Conservation (phyloP, 1,140 invertebrate genomes). For the Lepidotrigona ventralis region DNA sequence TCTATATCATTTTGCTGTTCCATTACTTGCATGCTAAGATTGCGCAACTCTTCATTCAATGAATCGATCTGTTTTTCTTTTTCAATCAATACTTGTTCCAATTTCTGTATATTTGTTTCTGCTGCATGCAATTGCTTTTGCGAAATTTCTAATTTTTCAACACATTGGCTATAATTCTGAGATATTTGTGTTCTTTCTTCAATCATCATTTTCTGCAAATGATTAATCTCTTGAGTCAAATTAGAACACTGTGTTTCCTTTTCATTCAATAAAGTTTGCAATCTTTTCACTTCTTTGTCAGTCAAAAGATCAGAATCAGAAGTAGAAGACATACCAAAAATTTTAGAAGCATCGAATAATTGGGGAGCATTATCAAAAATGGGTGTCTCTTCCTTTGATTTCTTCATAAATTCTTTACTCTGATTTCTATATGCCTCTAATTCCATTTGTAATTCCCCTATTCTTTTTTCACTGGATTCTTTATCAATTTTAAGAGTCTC, state of each 20-base stretch:
- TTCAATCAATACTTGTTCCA: conserved; percentile 13
- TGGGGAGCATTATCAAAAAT: conserved; percentile 43
- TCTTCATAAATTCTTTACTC: conserved; percentile 73
- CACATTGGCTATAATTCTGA: conserved; percentile 19
- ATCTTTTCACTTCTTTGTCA: conserved; percentile 50
- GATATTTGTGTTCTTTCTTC: conserved; percentile 38
- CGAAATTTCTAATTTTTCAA: conserved; percentile 26
- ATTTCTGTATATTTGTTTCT: conserved; percentile 20
- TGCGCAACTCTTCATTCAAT: conserved; percentile 50
- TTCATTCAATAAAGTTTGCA: conserved; percentile 53
- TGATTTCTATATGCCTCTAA: conserved; percentile 72
- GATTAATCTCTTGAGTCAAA: conserved; percentile 58
- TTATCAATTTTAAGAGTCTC: conserved; percentile 47
- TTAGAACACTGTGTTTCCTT: conserved; percentile 61
- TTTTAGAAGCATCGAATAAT: conserved; percentile 69
- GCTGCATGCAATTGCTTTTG: conserved; percentile 24
- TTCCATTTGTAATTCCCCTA: conserved; percentile 69
- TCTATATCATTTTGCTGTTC: conserved; percentile 13
- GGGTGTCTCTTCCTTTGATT: conserved; percentile 62
- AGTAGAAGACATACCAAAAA: conserved; percentile 52
- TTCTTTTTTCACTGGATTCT: conserved; percentile 34
- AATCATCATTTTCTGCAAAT: conserved; percentile 44
- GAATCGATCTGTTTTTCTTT: conserved; percentile 42
- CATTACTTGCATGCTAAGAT: conserved; percentile 26
- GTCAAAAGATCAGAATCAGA: conserved; percentile 32